phyloP scores from a whole-genome alignment of 2,888 invertebrate species.

The Limulus polyphemus region DNA sequence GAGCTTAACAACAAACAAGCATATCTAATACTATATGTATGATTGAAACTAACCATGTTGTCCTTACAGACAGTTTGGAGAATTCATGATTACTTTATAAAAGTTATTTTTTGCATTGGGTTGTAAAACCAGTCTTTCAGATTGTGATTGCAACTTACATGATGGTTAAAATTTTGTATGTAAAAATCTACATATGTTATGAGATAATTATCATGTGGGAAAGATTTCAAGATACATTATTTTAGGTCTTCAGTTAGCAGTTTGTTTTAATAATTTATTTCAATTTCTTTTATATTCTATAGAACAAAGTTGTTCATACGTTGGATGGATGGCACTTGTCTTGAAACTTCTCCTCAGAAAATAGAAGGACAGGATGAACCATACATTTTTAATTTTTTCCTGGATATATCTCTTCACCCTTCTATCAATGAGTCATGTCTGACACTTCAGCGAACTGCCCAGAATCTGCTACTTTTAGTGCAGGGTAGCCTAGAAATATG shows the following conservation, averaged over 20 bases:
- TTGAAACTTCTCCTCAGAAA: conserved; percentile 53
- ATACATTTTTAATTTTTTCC: conserved; percentile 60
- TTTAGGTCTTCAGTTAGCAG: conserved; percentile 10
- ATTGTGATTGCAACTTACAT: too few relatives aligned
- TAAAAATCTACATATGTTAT: too few relatives aligned
- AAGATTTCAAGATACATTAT: too few relatives aligned
- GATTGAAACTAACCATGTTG: too few relatives aligned
- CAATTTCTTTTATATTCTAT: conserved; percentile 14
- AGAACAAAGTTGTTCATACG: conserved; percentile 62
- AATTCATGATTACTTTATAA: too few relatives aligned
- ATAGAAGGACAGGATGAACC: conserved; percentile 47
- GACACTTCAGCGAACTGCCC: conserved; percentile 53
- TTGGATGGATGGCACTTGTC: conserved; percentile 73
- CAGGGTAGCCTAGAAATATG: conserved; percentile 52
- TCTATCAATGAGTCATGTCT: conserved; percentile 54
- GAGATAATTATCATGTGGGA: too few relatives aligned
- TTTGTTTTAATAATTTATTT: conserved; percentile 1
- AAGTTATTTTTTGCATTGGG: too few relatives aligned
- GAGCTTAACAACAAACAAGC: too few relatives aligned
- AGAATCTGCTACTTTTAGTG: conserved; percentile 52
- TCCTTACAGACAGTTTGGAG: too few relatives aligned
- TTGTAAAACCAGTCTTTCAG: too few relatives aligned
- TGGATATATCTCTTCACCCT: conserved; percentile 59
- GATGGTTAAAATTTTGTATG: too few relatives aligned
- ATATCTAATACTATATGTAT: too few relatives aligned